Evolutionary conservation across 2,113 vertebrate genomes (phyloP), one percentile per base, ranked within the genome.

Genomic region (Ophiodon elongatus): DNA sequence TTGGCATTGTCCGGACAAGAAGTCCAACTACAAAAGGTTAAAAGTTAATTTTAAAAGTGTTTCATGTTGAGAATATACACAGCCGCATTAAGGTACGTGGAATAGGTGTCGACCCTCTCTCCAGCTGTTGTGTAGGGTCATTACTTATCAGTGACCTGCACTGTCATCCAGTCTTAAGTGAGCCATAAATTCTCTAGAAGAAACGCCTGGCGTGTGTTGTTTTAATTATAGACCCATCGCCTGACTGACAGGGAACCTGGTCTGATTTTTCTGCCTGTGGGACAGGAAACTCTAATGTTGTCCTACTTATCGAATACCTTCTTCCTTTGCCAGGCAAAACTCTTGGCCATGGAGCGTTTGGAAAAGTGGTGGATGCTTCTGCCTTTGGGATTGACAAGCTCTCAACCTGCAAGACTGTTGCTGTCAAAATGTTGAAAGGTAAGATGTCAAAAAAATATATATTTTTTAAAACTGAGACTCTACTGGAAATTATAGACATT

Each of bases 341-440:
- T 60, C 95, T 98, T 72, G 97, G 98, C 88, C 97, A 97, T 57
- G 97, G 97, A 87, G 98, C 98, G 87, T 99, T 98, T 93, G 97
- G 97, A 68, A 98, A 98, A 91, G 98, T 98, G 90, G 96, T 98
- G 90, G 98, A 99, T 59, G 98, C 97, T 2, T 97, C 97, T 88
- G 97, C 97, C 73, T 99, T 99, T 93, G 97, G 97, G 86, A 98
- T 98, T 73, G 97, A 98, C 95, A 99, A 97, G 93, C 95, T 97
- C 82, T 98, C 97, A 50, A 98, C 97, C 83, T 99, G 97, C 96
- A 98, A 98, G 96, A 99, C 96, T 10, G 98, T 98, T 81, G 98
- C 98, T 23, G 97, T 98, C 88, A 99, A 98, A 96, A 98, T 98
- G 97, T 95, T 98, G 56, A 99, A 99, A 97, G 97, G 97, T 99